phyloP scores from a whole-genome alignment of 2,113 vertebrate species.

The Cyprinus carpio region DNA sequence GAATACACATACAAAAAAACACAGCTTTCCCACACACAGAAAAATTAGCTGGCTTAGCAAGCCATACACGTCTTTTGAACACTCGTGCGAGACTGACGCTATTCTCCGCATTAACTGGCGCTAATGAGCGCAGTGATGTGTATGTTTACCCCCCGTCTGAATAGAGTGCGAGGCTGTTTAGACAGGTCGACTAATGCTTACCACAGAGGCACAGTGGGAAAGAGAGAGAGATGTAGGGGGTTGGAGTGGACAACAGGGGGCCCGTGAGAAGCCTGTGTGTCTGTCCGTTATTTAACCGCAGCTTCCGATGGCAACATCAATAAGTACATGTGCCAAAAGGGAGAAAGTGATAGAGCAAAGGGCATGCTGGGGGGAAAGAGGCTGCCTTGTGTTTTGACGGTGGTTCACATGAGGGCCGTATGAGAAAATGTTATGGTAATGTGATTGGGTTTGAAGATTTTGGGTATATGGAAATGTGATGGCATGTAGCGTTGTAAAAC shows the following conservation, averaged over 20 bases:
- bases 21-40: conserved; percentile 52
- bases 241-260: conserved; percentile 58
- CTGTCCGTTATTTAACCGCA: conserved; percentile 65
- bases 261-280: conserved; percentile 73
- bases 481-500: background rate
- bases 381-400: conserved; percentile 66
- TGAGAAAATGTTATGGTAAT: conserved; percentile 5
- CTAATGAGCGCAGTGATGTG: conserved; percentile 62
- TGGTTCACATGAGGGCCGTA: conserved; percentile 19
- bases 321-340: conserved; percentile 55
- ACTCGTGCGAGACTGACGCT: conserved; percentile 42
- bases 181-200: conserved; percentile 43
- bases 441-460: background rate
- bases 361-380: conserved; percentile 42
- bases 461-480: background rate
- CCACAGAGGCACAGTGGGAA: conserved; percentile 31
- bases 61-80: conserved; percentile 51
- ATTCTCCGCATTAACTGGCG: conserved; percentile 64
- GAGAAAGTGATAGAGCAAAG: conserved; percentile 45
- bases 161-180: conserved; percentile 45
- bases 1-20: conserved; percentile 42
- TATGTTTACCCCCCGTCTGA: conserved; percentile 35
- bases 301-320: conserved; percentile 71
- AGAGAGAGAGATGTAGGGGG: conserved; percentile 18
- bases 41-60: conserved; percentile 55